Conservation (phyloP, 2,113 vertebrate genomes). For the Pseudopodoces humilis region DNA sequence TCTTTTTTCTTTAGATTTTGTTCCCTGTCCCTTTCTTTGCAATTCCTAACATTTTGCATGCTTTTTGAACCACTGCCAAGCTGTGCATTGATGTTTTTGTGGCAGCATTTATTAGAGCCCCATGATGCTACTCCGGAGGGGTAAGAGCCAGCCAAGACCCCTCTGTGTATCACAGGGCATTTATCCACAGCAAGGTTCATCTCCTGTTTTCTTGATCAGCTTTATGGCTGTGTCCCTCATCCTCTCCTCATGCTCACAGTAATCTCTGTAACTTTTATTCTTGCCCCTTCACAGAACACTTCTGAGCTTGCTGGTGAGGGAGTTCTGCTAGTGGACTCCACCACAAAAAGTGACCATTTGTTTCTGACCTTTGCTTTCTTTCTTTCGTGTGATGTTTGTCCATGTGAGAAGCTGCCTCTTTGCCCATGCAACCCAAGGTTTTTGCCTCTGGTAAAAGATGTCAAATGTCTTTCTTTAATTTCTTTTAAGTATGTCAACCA, state of each 20-base stretch:
- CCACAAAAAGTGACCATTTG: background rate
- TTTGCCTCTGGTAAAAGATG: background rate
- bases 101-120: background rate
- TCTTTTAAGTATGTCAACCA: rapidly evolving
- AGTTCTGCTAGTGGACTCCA: background rate
- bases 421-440: background rate
- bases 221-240: background rate
- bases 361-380: background rate
- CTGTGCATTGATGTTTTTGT: background rate
- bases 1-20: background rate
- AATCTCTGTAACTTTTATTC: background rate
- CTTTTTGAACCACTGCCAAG: background rate
- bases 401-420: background rate
- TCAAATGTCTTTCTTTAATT: background rate
- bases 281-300: background rate
- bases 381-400: background rate
- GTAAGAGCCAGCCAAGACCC: background rate
- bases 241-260: background rate
- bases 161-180: background rate
- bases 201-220: background rate
- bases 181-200: background rate
- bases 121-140: rapidly evolving
- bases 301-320: background rate
- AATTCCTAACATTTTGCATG: background rate
- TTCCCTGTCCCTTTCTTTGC: background rate